Evolutionary conservation across 1,140 invertebrate species (phyloP), one percentile per base, ranked within the genome.

Genomic region (Drosophila ambigua): DNA sequence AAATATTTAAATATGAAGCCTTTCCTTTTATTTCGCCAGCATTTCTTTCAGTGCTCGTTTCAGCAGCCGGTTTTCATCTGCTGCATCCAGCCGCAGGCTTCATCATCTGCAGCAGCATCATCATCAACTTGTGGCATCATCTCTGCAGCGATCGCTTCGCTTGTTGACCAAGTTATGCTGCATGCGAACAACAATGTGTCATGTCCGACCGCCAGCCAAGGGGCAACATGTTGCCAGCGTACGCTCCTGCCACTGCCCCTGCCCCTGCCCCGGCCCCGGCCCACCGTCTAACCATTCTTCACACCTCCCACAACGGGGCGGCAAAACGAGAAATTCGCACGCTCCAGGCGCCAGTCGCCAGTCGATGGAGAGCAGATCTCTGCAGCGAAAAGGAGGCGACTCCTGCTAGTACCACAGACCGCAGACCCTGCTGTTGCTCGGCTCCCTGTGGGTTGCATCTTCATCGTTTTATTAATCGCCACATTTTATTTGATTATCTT

Each of bases 401-500:
- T 41, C 51, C 45, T 65, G 16, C 65, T 52, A 73, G 66, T n/a
- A 60, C 67, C 48, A 24, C 52, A n/a, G 54, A 52, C 60, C 2
- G 4, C 3, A 24, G 23, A 24, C 1, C 24, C 61, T 15, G 58
- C 49, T 60, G 58, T 41, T n/a, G 52, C 52, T 59, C 28, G 20
- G 69, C 35, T 13, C 35, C 11, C 35, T 4, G 11, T 39, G 35
- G 43, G 59, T 78, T 54, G 82, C 82, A 85, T 85, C 82, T 85
- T 87, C 82, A 85, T 85, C 82, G 87, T 59, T 65, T 78, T 81
- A 85, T 85, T 87, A 82, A 85, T 85, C 82, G 82, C 58, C 57
- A 71, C 82, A 85, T 87, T 85, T 39, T 85, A 87, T 85, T 85
- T 85, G 82, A 85, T 85, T 75, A 85, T 87, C 82, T 85, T 46